Evolutionary conservation across 2,888 invertebrate species (phyloP).

Genomic region (Diplazon laetatorius): DNA sequence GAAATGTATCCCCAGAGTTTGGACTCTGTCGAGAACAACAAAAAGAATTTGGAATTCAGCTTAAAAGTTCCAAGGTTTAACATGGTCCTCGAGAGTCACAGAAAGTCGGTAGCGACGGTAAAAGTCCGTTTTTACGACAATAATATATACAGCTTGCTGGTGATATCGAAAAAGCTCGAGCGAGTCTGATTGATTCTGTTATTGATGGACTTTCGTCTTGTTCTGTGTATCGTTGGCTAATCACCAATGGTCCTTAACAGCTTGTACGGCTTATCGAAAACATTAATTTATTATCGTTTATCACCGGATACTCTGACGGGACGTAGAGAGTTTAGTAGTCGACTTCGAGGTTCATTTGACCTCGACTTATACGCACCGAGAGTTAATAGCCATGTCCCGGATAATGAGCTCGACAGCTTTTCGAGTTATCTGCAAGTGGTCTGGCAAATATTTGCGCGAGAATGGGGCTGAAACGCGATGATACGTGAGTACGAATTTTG

Average conservation of each 20-base stretch:
- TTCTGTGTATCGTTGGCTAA: background rate
- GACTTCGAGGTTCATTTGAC: background rate
- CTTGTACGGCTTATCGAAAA: background rate
- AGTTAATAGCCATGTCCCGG: slow-evolving; percentile 1
- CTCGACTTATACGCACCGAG: background rate
- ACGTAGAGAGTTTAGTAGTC: slow-evolving; percentile 5
- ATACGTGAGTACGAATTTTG: too few species aligned
- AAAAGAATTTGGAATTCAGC: slow-evolving; percentile 46
- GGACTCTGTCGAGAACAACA: slow-evolving; percentile 43
- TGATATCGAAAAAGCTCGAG: too few species aligned
- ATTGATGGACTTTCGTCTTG: background rate
- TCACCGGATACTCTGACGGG: background rate
- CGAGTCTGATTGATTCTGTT: background rate
- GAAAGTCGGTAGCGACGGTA: too few species aligned
- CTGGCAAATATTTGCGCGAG: slow-evolving; percentile 6
- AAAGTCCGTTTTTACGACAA: too few species aligned
- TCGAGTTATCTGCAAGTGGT: slow-evolving; percentile 9
- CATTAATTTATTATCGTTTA: background rate
- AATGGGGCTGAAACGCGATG: too few species aligned
- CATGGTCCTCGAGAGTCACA: too few species aligned
- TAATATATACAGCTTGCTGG: too few species aligned
- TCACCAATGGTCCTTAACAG: background rate
- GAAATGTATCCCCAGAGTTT: slow-evolving; percentile 43
- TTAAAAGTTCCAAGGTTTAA: too few species aligned
- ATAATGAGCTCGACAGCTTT: slow-evolving; percentile 5